Evolutionary conservation across 2,888 invertebrate species (phyloP), one percentile per base, ranked within the genome.

Genomic region (Argyra leucocephala): DNA sequence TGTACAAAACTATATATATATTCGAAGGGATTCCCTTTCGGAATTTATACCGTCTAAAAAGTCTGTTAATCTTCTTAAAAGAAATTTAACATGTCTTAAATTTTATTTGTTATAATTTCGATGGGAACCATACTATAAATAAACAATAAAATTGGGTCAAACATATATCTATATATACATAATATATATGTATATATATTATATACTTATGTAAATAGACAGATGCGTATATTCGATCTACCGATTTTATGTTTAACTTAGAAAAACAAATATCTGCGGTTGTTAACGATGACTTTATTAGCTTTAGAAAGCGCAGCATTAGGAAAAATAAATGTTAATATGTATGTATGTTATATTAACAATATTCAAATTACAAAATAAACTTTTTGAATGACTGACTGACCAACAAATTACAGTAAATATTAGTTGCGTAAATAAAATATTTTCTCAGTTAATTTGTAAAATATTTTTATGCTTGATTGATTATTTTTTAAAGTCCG

Each of bases 91-190:
- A 48, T 3, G 18, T 18, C n/a, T 48, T 18, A 48, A n/a, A 18
- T 31, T 31, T 31, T 31, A 31, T 31, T 48, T 48, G n/a, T 48
- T 48, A 18, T 48, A 15, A 48, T 18, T 48, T 48, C 48, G 48
- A 48, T 48, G 48, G 48, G 48, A 48, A 48, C 48, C 48, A 18
- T 48, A 18, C n/a, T 15, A 48, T 5, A 48, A 48, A 5, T 18
- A 48, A 31, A 48, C 48, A 48, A 48, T 48, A 48, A 48, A 48
- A 48, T 48, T 48, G n/a, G 48, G 48, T 48, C 48, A 48, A 48
- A 48, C 5, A 10, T 31, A 31, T 48, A 12, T 48, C 12, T 12
- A 48, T 5, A 48, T 18, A 48, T 12, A 48, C 9, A 48, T 18
- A 15, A 48, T 31, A 48, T 12, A 48, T 10, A 31, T 4, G 31